Percentiles rank a stretch among this genome's conserved stretches.
phyloP scores from a whole-genome alignment of 35 echinoderm and acorn worm species.

The Strongylocentrotus purpuratus region DNA sequence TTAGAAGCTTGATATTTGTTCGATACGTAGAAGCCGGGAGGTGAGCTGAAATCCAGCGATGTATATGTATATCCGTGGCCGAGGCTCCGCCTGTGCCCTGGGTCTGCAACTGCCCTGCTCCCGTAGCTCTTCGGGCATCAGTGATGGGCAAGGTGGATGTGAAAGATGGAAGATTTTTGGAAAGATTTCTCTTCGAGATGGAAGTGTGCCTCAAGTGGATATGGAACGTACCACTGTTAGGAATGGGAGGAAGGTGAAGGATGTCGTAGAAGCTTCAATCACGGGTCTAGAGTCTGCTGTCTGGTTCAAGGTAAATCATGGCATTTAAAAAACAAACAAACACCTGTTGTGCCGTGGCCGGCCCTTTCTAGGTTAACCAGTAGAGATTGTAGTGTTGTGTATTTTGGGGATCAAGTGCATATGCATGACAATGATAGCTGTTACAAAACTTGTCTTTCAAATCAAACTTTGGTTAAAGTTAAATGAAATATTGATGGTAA shows the following conservation, averaged over 20 bases:
- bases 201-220: constrained; percentile 58
- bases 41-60: constrained; percentile 11
- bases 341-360: too few relatives aligned
- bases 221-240: background rate
- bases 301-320: constrained; percentile 63
- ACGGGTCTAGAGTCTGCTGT: constrained; percentile 63
- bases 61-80: constrained; percentile 39
- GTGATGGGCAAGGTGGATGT: constrained; percentile 32
- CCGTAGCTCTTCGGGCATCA: background rate
- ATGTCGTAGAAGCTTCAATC: constrained; percentile 42
- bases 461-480: too few relatives aligned
- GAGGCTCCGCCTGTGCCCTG: constrained; percentile 41
- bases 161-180: constrained; percentile 55
- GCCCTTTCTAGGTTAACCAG: too few relatives aligned
- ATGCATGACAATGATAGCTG: too few relatives aligned
- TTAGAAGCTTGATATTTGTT: background rate
- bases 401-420: too few relatives aligned
- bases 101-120: constrained; percentile 28
- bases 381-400: too few relatives aligned
- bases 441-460: too few relatives aligned
- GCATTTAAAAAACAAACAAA: too few relatives aligned
- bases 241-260: background rate
- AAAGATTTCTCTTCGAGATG: constrained; percentile 42
- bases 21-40: background rate
- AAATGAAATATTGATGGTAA: too few relatives aligned